phyloP scores from a whole-genome alignment of 2,888 invertebrate genomes.

The Drosophila algonquin region DNA sequence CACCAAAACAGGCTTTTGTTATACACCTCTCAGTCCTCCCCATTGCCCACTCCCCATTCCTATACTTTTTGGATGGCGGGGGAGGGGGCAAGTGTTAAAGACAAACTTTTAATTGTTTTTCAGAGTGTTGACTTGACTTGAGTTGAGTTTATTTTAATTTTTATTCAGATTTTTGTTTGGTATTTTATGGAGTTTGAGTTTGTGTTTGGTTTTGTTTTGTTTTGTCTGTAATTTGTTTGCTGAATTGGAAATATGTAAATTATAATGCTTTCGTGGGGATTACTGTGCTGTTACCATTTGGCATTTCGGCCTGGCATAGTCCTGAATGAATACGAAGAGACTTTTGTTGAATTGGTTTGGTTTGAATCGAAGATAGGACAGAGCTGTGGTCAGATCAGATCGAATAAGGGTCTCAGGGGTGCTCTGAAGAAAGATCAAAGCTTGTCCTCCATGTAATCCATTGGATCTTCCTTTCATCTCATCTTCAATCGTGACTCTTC shows the following conservation, averaged over 20 bases:
- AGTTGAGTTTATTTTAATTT: conserved; percentile 26
- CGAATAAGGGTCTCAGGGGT: not conserved
- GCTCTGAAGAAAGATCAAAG: not conserved
- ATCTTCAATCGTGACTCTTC: not conserved
- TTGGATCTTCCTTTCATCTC: not conserved
- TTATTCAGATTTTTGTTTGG: conserved; percentile 17
- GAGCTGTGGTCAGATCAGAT: not conserved
- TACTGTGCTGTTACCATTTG: conserved; percentile 34
- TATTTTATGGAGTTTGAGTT: conserved; percentile 6
- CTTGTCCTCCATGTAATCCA: not conserved
- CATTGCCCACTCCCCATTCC: not conserved
- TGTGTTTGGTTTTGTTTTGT: conserved; percentile 13
- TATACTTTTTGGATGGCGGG: too few relatives aligned
- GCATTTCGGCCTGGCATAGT: conserved; percentile 19
- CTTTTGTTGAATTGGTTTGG: not conserved
- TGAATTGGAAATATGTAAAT: conserved; percentile 76
- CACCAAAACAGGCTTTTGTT: conserved; percentile 52
- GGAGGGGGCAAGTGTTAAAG: conserved; percentile 56
- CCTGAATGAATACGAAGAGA: not conserved
- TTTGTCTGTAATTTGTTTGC: conserved; percentile 44
- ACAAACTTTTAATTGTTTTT: conserved; percentile 76
- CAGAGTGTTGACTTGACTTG: conserved; percentile 40
- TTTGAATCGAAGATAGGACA: not conserved
- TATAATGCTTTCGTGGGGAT: conserved; percentile 27
- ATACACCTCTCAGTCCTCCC: conserved; percentile 9